Evolutionary conservation across 2,113 vertebrate species (phyloP), one percentile per base, ranked within the genome.

Genomic region (Malurus elegans): DNA sequence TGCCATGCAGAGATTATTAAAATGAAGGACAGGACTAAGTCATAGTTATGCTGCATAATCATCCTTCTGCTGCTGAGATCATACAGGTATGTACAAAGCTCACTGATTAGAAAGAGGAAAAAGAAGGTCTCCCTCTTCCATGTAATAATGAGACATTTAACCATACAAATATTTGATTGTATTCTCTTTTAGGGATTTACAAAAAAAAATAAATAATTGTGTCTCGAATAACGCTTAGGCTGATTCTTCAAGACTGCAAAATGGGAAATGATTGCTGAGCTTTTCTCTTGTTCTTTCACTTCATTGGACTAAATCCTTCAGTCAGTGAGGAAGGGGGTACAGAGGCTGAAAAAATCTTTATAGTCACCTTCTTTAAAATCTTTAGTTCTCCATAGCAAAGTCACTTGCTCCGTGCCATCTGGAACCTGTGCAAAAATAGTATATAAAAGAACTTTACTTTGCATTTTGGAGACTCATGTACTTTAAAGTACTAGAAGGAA

Each of bases 381-480:
- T 76, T 92, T 57, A 67, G 53, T 18, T 82, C 71, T 82, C 56
- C 61, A 76, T 42, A 79, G 72, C 71, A 67, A 78, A 92, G 74
- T 94, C 74, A 91, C 64, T 94, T 66, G 34, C 40, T 95, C 53
- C 53, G 50, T 75, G 69, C 81, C 86, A 81, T 96, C 88, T 96
- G 96, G 86, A 90, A 92, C 79, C 81, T 75, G 57, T 84, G 61
- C 53, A 83, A 87, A 95, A 96, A 87, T 42, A 92, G 64, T 60
- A 51, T 61, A 40, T 21, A 47, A 81, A 90, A 86, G 14, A 79
- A 84, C 28, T 95, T 67, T 29, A 62, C 67, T 67, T 86, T 91
- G 72, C 82, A 83, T 60, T 81, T 91, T 71, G 50, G 47, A 51
- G 70, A 78, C 51, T 8, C 15, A 14, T 32, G 60, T 44, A 72